Percentiles rank a stretch among this genome's conserved stretches.
phyloP scores from a whole-genome alignment of 2,113 vertebrate species.

The Typhlomys cinereus region DNA sequence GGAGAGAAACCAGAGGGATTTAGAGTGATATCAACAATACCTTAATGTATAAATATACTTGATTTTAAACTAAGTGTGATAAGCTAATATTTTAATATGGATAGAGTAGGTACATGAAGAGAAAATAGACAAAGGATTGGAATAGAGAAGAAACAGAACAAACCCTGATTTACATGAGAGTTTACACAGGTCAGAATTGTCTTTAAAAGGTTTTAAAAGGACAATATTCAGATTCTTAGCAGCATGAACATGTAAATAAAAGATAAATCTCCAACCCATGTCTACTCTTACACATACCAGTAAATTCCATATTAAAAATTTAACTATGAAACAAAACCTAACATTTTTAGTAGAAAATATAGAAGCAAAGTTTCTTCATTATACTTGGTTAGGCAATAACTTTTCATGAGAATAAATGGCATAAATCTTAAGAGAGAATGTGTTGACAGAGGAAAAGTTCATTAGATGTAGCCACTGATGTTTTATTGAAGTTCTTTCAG shows the following conservation, averaged over 20 bases:
- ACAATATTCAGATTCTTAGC: background rate
- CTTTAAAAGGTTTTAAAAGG: background rate
- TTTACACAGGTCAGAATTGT: background rate
- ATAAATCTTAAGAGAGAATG: background rate
- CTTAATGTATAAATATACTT: background rate
- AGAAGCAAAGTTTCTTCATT: background rate
- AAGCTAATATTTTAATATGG: background rate
- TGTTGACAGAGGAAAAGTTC: too few relatives aligned
- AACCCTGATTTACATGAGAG: fast-evolving
- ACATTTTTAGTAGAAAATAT: background rate
- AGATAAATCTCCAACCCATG: background rate
- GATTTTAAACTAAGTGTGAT: background rate
- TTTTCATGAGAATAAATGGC: background rate
- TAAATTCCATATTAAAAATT: background rate
- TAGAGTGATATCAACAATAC: background rate
- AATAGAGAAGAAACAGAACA: background rate
- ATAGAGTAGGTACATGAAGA: background rate
- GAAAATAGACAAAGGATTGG: background rate
- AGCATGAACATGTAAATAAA: background rate
- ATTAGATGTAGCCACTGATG: too few relatives aligned
- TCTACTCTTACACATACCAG: background rate
- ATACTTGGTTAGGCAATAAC: background rate
- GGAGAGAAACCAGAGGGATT: background rate
- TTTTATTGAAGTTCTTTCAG: too few relatives aligned
- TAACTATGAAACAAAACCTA: background rate